A percentile compares a stretch with the other conserved stretches of the same genome.
Evolutionary conservation across 2,113 vertebrate genomes (phyloP).

Genomic region (Ctenomys sociabilis): DNA sequence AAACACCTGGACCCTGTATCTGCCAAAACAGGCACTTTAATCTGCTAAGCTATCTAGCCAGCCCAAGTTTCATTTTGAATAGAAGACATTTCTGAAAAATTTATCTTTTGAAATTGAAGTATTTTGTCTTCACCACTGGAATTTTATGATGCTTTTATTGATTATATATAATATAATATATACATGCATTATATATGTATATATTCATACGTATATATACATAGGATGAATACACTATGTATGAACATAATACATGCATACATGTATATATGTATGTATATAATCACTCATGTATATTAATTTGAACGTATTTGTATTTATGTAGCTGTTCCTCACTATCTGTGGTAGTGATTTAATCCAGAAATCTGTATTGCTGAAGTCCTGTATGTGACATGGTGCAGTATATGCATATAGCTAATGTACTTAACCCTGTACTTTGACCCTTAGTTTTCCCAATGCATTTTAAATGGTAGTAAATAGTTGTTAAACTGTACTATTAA

Average conservation of each 20-base stretch:
- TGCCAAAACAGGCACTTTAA: too few relatives aligned
- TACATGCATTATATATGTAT: too few relatives aligned
- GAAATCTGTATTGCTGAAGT: not conserved
- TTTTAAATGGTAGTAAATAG: not conserved
- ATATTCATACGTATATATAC: not conserved
- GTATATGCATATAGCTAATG: not conserved
- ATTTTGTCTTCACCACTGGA: not conserved
- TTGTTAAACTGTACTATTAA: not conserved
- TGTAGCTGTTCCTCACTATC: not conserved
- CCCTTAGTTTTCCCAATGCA: not conserved
- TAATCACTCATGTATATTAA: not conserved
- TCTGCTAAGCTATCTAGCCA: too few relatives aligned
- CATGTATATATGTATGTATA: not conserved
- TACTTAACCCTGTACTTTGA: not conserved
- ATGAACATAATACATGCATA: not conserved
- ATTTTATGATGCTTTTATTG: not conserved
- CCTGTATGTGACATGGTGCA: not conserved
- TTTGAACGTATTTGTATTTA: not conserved
- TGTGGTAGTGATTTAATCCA: not conserved
- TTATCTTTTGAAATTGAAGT: not conserved
- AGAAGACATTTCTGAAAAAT: not conserved
- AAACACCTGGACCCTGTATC: too few relatives aligned
- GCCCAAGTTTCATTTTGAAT: not conserved
- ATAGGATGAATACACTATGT: not conserved
- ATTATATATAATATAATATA: not conserved